These are phyloP conservation scores for Alectoris magna DNA, from an alignment of 2,797 vertebrate species.

Conservation along the genomic window DNA sequence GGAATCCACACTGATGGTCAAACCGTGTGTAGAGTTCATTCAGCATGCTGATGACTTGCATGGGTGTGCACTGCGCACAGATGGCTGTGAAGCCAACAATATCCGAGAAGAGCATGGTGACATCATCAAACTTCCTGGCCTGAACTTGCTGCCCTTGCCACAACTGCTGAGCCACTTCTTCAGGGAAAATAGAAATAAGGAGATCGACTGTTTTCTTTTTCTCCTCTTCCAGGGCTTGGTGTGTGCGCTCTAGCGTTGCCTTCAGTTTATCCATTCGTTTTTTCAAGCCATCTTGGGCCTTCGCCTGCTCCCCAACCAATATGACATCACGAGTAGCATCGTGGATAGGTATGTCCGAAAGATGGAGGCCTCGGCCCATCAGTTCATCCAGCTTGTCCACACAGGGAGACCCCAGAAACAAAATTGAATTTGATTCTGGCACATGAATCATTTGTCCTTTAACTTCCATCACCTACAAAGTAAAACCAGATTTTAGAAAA, in stretches of 20 bases:
- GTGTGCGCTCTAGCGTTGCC: constrained; percentile 94
- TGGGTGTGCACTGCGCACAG: constrained; percentile 96
- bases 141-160: constrained; percentile 96
- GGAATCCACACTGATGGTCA: constrained; percentile 97
- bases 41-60: constrained; percentile 99
- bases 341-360: constrained; percentile 98
- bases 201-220: constrained; percentile 97
- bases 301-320: constrained; percentile 96
- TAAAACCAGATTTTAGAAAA: constrained; percentile 9
- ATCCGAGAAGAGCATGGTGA: constrained; percentile 99
- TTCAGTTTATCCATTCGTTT: constrained; percentile 99
- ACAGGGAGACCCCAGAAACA: constrained; percentile 96
- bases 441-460: constrained; percentile 99
- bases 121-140: constrained; percentile 96
- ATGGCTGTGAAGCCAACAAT: constrained; percentile 98
- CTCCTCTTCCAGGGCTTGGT: constrained; percentile 96
- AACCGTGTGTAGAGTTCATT: constrained; percentile 98
- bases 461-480: constrained; percentile 94
- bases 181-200: constrained; percentile 97
- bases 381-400: constrained; percentile 98
- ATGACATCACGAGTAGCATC: constrained; percentile 97
- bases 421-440: constrained; percentile 91
- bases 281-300: constrained; percentile 97
- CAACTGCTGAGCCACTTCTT: constrained; percentile 94
- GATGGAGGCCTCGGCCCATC: constrained; percentile 95